Evolutionary conservation across 2,113 vertebrate genomes (phyloP), one percentile per base, ranked within the genome.

Genomic region (Chaetorhynchus papuensis): DNA sequence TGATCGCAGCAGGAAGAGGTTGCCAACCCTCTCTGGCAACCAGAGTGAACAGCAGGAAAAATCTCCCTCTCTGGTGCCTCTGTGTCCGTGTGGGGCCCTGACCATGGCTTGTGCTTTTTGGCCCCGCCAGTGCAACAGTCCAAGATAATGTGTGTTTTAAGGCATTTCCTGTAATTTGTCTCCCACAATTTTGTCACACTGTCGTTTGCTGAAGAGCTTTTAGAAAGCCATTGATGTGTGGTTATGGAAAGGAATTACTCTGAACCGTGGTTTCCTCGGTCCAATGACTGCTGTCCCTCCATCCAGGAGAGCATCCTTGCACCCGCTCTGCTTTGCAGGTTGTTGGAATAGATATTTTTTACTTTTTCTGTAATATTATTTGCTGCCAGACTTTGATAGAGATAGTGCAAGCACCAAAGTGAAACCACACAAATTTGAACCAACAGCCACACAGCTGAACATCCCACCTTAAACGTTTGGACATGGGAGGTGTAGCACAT

Each of bases 401-500:
- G 94, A 96, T 93, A 77, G 45, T 71, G 47, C 37, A 39, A 53
- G n/a, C 75, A 66, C 35, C 15, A 7, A 54, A 85, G 41, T 5
- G 31, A 90, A 95, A 84, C 35, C 33, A 19, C 9, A 11, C 52
- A 47, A 21, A 56, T 76, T 4, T 17, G 27, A 37, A 77, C 28
- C 7, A 14, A 2, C 4, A 39, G 33, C 33, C 33, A 5, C 0
- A 1, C 39, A 56, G 70, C 64, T 90, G 54, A 65, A 57, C 64
- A 80, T 61, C 35, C 23, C 66, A 37, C 33, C 26, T 86, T 49
- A 54, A 35, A n/a, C 59, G 41, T 75, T 56, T 5, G 70, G 37
- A 72, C 11, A 1, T 1, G 17, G 52, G 26, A 41, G 13, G 30
- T 45, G 9, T 33, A 21, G 63, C 56, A 8, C 0, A 0, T 53